A percentile compares a stretch with the other conserved stretches of the same genome.
Conservation (phyloP, 1,140 invertebrate genomes). For the Drosophila cardini region DNA sequence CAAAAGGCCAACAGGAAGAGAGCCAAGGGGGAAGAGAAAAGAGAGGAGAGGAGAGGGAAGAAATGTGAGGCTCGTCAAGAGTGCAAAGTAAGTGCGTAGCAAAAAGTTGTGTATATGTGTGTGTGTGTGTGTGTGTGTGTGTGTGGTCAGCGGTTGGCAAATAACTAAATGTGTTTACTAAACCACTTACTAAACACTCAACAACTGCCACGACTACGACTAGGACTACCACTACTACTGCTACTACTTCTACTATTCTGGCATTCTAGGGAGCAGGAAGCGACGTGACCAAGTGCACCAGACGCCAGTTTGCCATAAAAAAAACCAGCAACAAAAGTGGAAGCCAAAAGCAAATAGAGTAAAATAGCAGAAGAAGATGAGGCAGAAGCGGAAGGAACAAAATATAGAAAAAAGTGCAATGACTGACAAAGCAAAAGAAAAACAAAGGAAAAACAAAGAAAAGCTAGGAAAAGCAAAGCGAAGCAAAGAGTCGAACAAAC, state of each 20-base stretch:
- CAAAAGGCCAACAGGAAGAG: conserved; percentile 14
- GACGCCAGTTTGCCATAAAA: conserved; percentile 30
- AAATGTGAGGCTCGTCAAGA: conserved; percentile 13
- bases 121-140: conserved; percentile 42
- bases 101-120: conserved; percentile 32
- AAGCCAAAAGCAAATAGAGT: conserved; percentile 31
- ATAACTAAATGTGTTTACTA: conserved; percentile 83
- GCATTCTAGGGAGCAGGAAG: conserved; percentile 13
- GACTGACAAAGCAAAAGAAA: not conserved
- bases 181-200: conserved; percentile 83
- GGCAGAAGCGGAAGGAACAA: conserved; percentile 7
- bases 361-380: conserved; percentile 35
- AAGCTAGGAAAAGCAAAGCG: conserved; percentile 36
- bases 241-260: conserved; percentile 10
- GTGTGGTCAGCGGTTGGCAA: conserved; percentile 66
- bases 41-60: conserved; percentile 1
- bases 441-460: conserved; percentile 18
- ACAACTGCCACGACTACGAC: conserved; percentile 57
- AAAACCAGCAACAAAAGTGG: conserved; percentile 13
- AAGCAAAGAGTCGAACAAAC: conserved; percentile 29
- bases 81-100: conserved; percentile 29
- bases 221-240: not conserved
- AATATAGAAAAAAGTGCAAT: conserved; percentile 44
- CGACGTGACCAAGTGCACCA: conserved; percentile 75
- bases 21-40: not conserved